A percentile compares a stretch with the other conserved stretches of the same genome.
These are phyloP conservation scores for Zaprionus taronus DNA, from an alignment of 1,140 invertebrate genomes.

Conservation along the genomic window DNA sequence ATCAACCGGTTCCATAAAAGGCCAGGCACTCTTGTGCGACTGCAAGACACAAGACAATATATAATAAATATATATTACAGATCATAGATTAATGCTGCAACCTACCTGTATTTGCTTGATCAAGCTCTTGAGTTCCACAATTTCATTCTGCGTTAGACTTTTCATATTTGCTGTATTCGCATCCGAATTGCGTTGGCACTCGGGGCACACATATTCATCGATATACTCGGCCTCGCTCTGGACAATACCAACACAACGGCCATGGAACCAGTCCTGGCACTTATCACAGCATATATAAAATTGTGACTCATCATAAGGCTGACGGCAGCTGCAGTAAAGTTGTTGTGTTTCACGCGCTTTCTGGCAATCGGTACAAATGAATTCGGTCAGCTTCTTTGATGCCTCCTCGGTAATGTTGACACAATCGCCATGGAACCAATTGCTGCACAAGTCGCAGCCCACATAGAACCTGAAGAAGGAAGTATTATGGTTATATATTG, in stretches of 20 bases:
- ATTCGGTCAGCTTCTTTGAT: conserved; percentile 95
- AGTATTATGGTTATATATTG: background rate
- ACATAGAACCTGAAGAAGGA: conserved; percentile 93
- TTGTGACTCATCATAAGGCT: conserved; percentile 99
- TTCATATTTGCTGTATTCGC: conserved; percentile 96
- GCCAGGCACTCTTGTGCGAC: conserved; percentile 97
- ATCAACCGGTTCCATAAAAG: conserved; percentile 98
- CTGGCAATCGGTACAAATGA: conserved; percentile 94
- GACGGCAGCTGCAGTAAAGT: conserved; percentile 97
- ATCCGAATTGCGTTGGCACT: conserved; percentile 94
- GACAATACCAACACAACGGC: conserved; percentile 97
- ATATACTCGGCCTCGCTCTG: conserved; percentile 97
- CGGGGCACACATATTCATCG: conserved; percentile 98
- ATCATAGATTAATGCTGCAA: background rate
- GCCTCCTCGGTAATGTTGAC: conserved; percentile 97
- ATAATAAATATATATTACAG: conserved; percentile 4
- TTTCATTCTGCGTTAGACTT: conserved; percentile 92
- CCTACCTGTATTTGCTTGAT: conserved; percentile 95
- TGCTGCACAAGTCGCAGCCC: conserved; percentile 98
- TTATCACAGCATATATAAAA: conserved; percentile 99
- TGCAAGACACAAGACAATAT: conserved; percentile 76
- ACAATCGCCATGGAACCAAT: conserved; percentile 99
- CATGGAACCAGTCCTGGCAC: conserved; percentile 99
- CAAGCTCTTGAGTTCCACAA: conserved; percentile 92
- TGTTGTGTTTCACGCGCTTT: conserved; percentile 94